Evolutionary conservation across 1,140 invertebrate genomes (phyloP).

Genomic region (Saccostrea echinata): DNA sequence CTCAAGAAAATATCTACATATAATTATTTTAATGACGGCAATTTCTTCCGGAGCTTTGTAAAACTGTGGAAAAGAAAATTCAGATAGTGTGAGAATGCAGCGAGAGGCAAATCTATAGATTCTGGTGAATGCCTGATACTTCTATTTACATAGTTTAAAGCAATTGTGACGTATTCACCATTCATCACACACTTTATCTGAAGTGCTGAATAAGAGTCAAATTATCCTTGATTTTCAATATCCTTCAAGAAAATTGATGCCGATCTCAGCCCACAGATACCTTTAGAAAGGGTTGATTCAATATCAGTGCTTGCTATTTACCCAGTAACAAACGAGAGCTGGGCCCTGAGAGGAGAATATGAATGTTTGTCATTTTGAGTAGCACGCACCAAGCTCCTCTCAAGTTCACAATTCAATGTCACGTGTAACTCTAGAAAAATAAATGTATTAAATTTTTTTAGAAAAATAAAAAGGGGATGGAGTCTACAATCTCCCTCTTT

Average conservation of each 20-base stretch:
- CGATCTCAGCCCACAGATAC: constrained; percentile 33
- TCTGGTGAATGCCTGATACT: constrained; percentile 12
- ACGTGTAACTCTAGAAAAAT: constrained; percentile 29
- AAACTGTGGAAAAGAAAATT: not conserved
- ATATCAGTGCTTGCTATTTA: constrained; percentile 30
- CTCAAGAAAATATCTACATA: constrained; percentile 23
- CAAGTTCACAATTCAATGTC: constrained; percentile 29
- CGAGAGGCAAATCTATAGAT: not conserved
- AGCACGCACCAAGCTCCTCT: constrained; percentile 32
- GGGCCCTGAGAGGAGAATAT: constrained; percentile 1
- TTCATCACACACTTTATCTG: constrained; percentile 25
- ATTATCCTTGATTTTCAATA: constrained; percentile 39
- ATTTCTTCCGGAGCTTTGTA: constrained; percentile 26
- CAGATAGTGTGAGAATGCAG: constrained; percentile 24
- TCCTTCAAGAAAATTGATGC: constrained; percentile 36
- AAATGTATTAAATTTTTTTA: not conserved
- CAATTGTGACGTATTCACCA: constrained; percentile 16
- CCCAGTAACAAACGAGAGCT: constrained; percentile 32
- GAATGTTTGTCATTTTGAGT: constrained; percentile 32
- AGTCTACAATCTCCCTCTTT: constrained; percentile 11
- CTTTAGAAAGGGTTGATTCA: not conserved
- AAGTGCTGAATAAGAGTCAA: constrained; percentile 35
- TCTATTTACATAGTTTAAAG: constrained; percentile 37
- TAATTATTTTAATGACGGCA: constrained; percentile 18
- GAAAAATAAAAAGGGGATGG: not conserved